Evolutionary conservation across 2,113 vertebrate genomes (phyloP).

Genomic region (Gopherus evgoodei): DNA sequence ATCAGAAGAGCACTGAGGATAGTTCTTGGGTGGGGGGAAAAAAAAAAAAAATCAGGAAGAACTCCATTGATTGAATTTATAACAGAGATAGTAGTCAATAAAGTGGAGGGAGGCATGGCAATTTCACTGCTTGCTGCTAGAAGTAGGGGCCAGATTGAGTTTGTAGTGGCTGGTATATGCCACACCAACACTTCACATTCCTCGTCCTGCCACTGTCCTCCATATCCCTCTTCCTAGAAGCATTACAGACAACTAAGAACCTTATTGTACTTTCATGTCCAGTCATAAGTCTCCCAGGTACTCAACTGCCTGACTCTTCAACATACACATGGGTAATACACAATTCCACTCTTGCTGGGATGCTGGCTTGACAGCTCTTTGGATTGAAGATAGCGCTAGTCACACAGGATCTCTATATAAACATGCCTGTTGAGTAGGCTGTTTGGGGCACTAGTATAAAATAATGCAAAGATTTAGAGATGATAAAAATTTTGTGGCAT

Average conservation of each 20-base stretch:
- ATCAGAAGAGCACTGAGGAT: fast-evolving
- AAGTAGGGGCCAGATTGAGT: fast-evolving
- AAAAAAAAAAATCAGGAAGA: not conserved
- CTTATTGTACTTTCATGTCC: fast-evolving
- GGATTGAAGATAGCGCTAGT: fast-evolving
- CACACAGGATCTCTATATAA: not conserved
- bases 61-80: fast-evolving
- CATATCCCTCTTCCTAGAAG: fast-evolving
- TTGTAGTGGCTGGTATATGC: fast-evolving
- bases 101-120: fast-evolving
- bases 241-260: fast-evolving
- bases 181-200: fast-evolving
- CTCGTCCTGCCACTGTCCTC: not conserved
- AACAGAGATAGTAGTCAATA: not conserved
- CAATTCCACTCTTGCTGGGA: not conserved
- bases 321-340: fast-evolving
- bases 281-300: fast-evolving
- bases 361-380: fast-evolving
- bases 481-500: fast-evolving
- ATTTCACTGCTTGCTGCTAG: fast-evolving
- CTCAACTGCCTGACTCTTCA: fast-evolving
- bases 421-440: not conserved
- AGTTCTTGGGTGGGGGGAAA: fast-evolving
- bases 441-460: not conserved
- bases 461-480: fast-evolving